These are phyloP conservation scores for Perizoma affinitatum DNA, from an alignment of 2,888 invertebrate species.

Conservation along the genomic window DNA sequence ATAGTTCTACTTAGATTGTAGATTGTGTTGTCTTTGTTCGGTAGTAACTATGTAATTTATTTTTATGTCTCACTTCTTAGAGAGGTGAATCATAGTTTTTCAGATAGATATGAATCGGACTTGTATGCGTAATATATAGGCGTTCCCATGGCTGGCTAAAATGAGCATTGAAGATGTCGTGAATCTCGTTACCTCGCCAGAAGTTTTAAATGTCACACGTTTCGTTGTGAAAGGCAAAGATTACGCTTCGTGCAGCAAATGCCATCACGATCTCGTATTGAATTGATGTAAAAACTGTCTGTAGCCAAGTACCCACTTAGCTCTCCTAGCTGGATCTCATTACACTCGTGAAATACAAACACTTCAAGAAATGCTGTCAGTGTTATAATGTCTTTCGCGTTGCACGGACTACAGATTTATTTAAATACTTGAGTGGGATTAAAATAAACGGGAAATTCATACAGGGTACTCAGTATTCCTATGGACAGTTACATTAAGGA, in stretches of 20 bases:
- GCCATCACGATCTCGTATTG: slow-evolving; percentile 68
- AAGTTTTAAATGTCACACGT: slow-evolving; percentile 68
- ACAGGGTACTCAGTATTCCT: slow-evolving; percentile 16
- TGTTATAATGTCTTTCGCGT: slow-evolving; percentile 4
- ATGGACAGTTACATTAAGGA: slow-evolving; percentile 27
- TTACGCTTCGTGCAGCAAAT: slow-evolving; percentile 62
- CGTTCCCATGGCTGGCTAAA: too few relatives aligned
- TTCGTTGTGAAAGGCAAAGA: slow-evolving; percentile 66
- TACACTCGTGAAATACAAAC: slow-evolving; percentile 26
- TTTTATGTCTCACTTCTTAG: slow-evolving; percentile 16
- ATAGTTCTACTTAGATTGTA: neutral
- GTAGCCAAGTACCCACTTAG: slow-evolving; percentile 21
- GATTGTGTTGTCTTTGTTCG: slow-evolving; percentile 8
- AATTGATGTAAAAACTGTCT: slow-evolving; percentile 54
- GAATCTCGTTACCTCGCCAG: slow-evolving; percentile 53
- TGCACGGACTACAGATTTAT: slow-evolving; percentile 3
- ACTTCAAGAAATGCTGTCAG: slow-evolving; percentile 13
- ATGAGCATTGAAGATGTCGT: slow-evolving; percentile 35
- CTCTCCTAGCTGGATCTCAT: slow-evolving; percentile 22
- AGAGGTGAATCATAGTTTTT: slow-evolving; percentile 28
- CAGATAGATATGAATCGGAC: slow-evolving; percentile 21
- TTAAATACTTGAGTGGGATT: slow-evolving; percentile 19
- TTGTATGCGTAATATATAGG: neutral
- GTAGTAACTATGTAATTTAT: slow-evolving; percentile 18
- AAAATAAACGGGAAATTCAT: slow-evolving; percentile 13